Evolutionary conservation across 2,113 vertebrate species (phyloP).

Genomic region (Mellivora capensis): DNA sequence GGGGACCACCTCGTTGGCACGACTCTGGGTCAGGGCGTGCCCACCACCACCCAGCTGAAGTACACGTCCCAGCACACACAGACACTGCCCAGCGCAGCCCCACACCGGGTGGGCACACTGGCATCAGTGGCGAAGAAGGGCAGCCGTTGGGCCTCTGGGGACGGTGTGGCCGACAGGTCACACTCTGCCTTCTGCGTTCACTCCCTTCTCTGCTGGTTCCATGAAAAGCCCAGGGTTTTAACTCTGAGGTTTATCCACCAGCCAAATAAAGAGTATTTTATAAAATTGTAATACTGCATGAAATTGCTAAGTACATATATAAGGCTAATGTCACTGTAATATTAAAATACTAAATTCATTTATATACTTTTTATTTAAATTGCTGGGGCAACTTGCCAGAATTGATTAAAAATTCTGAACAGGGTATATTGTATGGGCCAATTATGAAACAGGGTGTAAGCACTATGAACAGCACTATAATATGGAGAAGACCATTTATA

Average conservation of each 20-base stretch:
- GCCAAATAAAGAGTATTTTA: conserved; percentile 46
- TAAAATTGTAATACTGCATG: conserved; percentile 19
- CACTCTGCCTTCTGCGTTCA: not conserved
- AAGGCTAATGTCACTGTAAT: conserved; percentile 63
- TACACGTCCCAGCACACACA: not conserved
- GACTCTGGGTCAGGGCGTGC: not conserved
- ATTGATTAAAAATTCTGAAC: conserved; percentile 68
- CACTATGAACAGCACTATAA: not conserved
- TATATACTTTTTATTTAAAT: conserved; percentile 70
- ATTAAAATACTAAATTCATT: conserved; percentile 73
- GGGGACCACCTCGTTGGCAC: fast-evolving
- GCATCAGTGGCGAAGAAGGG: not conserved
- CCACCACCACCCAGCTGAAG: not conserved
- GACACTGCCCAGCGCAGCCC: not conserved
- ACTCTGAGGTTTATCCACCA: not conserved
- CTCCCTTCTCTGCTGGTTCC: not conserved
- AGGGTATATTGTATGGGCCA: conserved; percentile 38
- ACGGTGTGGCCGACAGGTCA: not conserved
- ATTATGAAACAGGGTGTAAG: conserved; percentile 34
- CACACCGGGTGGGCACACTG: fast-evolving
- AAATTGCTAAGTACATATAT: conserved; percentile 58
- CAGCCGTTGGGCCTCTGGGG: not conserved
- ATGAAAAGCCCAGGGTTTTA: not conserved
- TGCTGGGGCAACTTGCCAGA: conserved; percentile 52
- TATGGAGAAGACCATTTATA: conserved; percentile 3